Base-by-base conservation (phyloP, 1,140 invertebrate species). In the Scaptodrosophila lebanonensis region DNA sequence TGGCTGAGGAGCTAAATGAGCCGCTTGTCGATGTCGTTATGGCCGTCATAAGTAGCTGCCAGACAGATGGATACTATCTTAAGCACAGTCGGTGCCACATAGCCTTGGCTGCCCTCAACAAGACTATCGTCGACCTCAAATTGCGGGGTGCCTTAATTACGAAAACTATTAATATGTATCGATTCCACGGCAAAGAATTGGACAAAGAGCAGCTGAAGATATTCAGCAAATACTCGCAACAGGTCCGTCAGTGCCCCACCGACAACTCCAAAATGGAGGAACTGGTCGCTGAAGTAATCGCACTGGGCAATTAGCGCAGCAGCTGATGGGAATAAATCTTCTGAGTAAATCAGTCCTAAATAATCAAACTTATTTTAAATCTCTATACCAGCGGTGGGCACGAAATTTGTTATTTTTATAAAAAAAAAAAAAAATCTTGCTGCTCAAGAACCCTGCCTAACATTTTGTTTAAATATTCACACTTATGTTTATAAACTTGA, bases 31-130 rank as follows among this genome's bases (percentile, higher is more conserved):
- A 63, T 4, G 25, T 77, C 11, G 7, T 71, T 0, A 50, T 67
- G 58, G 72, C 66, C 1, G 36, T 77, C 4, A 65, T 77, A 29
- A 67, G 72, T 20, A 77, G 72, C 36, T 77, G 72, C 44, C 72
- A 77, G 38, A 77, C 72, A 2, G 58, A 71, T 44, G 72, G 72
- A 2, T 68, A 51, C 30, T 50, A 54, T 4, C 33, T 77, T 36
- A 27, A 57, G 33, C 50, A 77, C 12, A 77, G 72, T 58, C 63
- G 64, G 22, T 77, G 72, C 16, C 61, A 68, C 13, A 72, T 77
- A 15, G 73, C 73, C 0, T 7, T 72, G 7, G 54, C 52, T 1
- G 70, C 65, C 1, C 38, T 72, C 3, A 33, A 27, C 3, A 67
- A 58, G 7, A 72, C 64, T 1, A 56, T 72, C 8, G 15, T 22